phyloP scores from a whole-genome alignment of 2,113 vertebrate species.

The Python bivittatus region DNA sequence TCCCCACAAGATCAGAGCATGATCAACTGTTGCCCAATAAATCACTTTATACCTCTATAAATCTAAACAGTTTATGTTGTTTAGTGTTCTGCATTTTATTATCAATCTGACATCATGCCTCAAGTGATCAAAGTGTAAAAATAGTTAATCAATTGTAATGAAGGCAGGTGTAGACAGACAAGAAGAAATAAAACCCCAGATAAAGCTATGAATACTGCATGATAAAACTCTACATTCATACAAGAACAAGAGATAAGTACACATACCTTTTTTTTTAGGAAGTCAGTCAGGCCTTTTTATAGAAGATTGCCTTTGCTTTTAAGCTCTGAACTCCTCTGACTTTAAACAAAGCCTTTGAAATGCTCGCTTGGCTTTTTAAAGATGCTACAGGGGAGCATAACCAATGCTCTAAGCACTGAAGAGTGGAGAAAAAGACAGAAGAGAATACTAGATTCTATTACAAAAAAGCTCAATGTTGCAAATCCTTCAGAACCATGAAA shows the following conservation, averaged over 20 bases:
- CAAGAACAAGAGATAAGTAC: background rate
- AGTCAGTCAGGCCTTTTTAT: conserved; percentile 33
- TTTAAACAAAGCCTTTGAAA: conserved; percentile 22
- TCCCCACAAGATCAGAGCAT: no score
- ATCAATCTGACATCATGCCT: conserved; percentile 50
- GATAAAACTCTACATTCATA: background rate
- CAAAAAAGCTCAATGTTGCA: background rate
- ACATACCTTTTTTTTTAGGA: conserved; percentile 39
- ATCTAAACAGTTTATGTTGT: no score
- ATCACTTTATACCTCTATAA: no score
- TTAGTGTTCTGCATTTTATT: conserved; percentile 11
- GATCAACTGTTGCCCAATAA: no score
- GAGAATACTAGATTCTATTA: background rate
- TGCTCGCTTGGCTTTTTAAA: background rate
- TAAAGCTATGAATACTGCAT: conserved; percentile 11
- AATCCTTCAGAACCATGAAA: background rate
- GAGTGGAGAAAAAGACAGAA: background rate
- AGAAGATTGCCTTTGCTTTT: conserved; percentile 7
- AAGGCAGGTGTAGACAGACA: conserved; percentile 55
- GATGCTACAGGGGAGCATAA: background rate
- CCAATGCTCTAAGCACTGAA: background rate
- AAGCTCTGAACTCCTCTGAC: conserved; percentile 27
- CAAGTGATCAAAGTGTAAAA: conserved; percentile 51
- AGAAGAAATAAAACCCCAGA: conserved; percentile 37
- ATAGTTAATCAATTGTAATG: conserved; percentile 46